Evolutionary conservation across 2,888 invertebrate species (phyloP), one percentile per base, ranked within the genome.

Genomic region (Endotricha flammealis): DNA sequence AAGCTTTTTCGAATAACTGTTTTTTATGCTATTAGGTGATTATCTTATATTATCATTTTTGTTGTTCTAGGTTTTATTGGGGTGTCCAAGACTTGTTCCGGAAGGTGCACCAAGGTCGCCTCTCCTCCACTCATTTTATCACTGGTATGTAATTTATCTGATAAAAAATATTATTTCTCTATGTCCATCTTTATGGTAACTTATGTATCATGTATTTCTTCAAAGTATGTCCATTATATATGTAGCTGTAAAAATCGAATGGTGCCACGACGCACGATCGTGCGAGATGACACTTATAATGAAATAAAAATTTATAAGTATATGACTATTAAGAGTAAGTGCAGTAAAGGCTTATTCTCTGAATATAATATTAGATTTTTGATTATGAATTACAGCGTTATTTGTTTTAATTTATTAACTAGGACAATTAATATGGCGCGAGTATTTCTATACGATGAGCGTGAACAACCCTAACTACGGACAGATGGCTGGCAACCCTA

Each of bases 381-480:
- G 3, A 4, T 31, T 17, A 5, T 8, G 32, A 14, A 28, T 4
- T 5, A 12, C 3, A 27, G 12, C 4, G n/a, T 24, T 29, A 2
- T 12, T 12, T 20, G 5, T 17, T 14, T 14, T 25, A 10, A 16
- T n/a, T 12, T 29, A 17, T 80, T 81, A 27, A 67, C 85, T 16
- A 55, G 91, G 91, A 0, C 93, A 93, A 57, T 67, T 93, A 17
- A 90, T 93, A 23, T 93, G 93, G 93, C 87, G 93, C 16, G 93
- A 93, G 58, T 93, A 92, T 53, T 93, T 93, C 71, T 93, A 93
- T 70, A 91, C 92, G 17, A 93, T 93, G 93, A 92, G 92, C 22
- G 90, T 92, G 9, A 90, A 91, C 57, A 93, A 93, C 65, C 88
- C 89, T 0, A 80, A 90, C 49, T 93, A 91, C 57, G 91, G 89